phyloP scores from a whole-genome alignment of 2,888 invertebrate species.

The Eulithis prunata region DNA sequence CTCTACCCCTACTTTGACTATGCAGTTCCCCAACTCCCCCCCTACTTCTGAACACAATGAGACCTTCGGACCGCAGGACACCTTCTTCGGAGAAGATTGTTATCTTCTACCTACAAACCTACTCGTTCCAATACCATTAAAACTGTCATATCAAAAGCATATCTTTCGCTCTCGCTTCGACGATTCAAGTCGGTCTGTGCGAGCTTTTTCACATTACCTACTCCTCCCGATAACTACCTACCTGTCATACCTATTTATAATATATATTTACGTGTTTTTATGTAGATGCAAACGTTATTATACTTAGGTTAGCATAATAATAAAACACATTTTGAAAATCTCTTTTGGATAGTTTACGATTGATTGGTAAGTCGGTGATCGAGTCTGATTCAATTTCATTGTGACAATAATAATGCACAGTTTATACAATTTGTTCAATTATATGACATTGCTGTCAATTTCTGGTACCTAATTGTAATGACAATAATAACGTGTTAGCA shows the following conservation, averaged over 20 bases:
- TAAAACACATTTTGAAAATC: conserved; percentile 62
- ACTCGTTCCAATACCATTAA: conserved; percentile 51
- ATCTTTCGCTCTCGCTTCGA: conserved; percentile 74
- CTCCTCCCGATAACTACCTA: conserved; percentile 61
- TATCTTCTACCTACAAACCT: conserved; percentile 65
- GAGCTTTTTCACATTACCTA: conserved; percentile 68
- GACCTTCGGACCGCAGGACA: conserved; percentile 48
- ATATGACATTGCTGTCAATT: conserved; percentile 73
- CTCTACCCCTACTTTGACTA: conserved; percentile 71
- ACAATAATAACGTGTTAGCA: conserved; percentile 63
- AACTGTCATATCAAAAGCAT: conserved; percentile 77
- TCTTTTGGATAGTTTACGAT: conserved; percentile 74
- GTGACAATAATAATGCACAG: conserved; percentile 63
- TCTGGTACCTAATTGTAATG: conserved; percentile 56
- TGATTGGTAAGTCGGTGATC: conserved; percentile 47
- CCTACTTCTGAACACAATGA: conserved; percentile 68
- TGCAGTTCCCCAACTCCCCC: conserved; percentile 66
- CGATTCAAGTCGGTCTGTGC: conserved; percentile 52
- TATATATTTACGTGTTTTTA: conserved; percentile 56
- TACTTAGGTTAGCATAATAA: conserved; percentile 14
- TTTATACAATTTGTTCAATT: conserved; percentile 74
- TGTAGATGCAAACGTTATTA: conserved; percentile 68
- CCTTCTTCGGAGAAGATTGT: conserved; percentile 53
- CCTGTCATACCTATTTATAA: conserved; percentile 66
- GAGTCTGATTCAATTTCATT: conserved; percentile 55